Evolutionary conservation across 2,888 invertebrate genomes (phyloP).

Genomic region (Sesia apiformis): DNA sequence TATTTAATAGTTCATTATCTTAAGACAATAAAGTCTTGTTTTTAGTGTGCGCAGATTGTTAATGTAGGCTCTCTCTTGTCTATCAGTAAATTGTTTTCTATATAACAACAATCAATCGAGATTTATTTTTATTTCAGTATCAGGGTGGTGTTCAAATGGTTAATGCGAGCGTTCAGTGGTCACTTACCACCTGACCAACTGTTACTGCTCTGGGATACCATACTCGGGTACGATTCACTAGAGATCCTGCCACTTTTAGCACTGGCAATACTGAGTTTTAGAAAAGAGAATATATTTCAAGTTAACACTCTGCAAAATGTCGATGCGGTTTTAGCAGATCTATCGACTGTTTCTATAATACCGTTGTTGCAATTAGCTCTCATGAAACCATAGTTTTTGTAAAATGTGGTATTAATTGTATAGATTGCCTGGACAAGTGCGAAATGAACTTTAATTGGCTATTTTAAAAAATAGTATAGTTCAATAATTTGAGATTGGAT

Average conservation of each 20-base stretch:
- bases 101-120: too few species aligned
- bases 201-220: slow-evolving; percentile 92
- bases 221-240: slow-evolving; percentile 91
- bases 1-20: too few species aligned
- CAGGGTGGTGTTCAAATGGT: slow-evolving; percentile 95
- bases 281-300: slow-evolving; percentile 88
- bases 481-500: too few species aligned
- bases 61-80: not conserved
- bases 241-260: slow-evolving; percentile 92
- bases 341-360: slow-evolving; percentile 90
- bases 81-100: not conserved
- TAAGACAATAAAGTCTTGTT: too few species aligned
- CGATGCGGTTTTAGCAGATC: slow-evolving; percentile 90
- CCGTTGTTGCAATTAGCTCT: slow-evolving; percentile 88
- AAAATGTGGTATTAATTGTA: not conserved
- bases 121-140: slow-evolving; percentile 73
- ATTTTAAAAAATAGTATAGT: too few species aligned
- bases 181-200: slow-evolving; percentile 94
- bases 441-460: too few species aligned
- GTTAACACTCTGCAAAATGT: slow-evolving; percentile 83
- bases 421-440: too few species aligned
- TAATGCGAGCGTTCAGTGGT: slow-evolving; percentile 97
- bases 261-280: slow-evolving; percentile 87
- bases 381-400: slow-evolving; percentile 57
- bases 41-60: too few species aligned